Evolutionary conservation across 2,797 vertebrate species (phyloP), one percentile per base, ranked within the genome.

Genomic region (Cynodonichthys magdalenae): DNA sequence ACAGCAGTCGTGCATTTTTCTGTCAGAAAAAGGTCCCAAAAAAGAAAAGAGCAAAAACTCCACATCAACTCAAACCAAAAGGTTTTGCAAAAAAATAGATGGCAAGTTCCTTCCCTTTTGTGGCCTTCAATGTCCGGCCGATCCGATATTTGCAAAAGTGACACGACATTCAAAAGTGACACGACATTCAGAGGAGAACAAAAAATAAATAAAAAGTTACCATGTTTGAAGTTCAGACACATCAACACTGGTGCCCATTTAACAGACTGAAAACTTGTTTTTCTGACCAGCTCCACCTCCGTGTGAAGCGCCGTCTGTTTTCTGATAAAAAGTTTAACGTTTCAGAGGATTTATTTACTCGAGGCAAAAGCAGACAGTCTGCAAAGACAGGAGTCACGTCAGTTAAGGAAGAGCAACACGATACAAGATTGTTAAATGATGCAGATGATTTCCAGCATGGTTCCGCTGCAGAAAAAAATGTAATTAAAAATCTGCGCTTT

Each of bases 81-180:
- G 61, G 20, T 2, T 3, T 20, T 47, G 51, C 34, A 59, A 45
- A 59, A 48, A 53, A 50, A 24, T 0, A 51, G 24, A 80, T 19
- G 6, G 8, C 53, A 42, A 55, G 59, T 74, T 79, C 42, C 53
- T 81, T 87, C 77, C 75, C 74, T 79, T 89, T 80, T 29, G 36
- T 53, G 53, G 71, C 66, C 70, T 19, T 18, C 73, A 52, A 52
- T 58, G 58, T 66, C 29, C 31, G 72, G 66, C 64, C 31, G 2
- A 24, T 63, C 57, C 45, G 19, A 73, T 66, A 69, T 41, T 27
- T 39, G 73, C 65, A 77, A 57, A 36, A 67, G 47, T 34, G 31
- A 69, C 7, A 18, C 46, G 46, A 62, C 19, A 59, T 2, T 36
- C 6, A 6, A 29, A 51, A 17, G 27, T 15, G 28, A 50, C 15